Evolutionary conservation across 1,140 invertebrate species (phyloP), one percentile per base, ranked within the genome.

Genomic region (Thaumatotibia leucotreta): DNA sequence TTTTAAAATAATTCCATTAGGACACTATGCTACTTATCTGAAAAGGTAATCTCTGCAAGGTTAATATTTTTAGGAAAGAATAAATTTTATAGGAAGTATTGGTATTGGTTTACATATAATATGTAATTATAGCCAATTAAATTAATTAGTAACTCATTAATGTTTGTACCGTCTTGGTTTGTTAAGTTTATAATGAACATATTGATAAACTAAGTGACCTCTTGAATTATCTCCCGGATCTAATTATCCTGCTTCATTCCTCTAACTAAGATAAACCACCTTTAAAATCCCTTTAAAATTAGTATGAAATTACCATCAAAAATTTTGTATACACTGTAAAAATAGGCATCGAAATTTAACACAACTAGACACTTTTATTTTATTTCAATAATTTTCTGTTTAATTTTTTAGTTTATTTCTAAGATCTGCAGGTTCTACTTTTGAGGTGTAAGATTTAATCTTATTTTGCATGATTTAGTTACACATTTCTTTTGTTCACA

Each of bases 391-490:
- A 23, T 27, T 58, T 24, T 27, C 11, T 49, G 14, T 3, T 23
- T 63, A 63, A 20, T 63, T 63, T 63, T 8, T 23, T 17, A 63
- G 33, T 63, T 35, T 63, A 23, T 22, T 31, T 33, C 33, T 63
- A 24, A 58, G 52, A 14, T 31, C 23, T 17, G 20, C 52, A 58
- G 52, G 27, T 58, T 31, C 52, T 29, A 29, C 52, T n/a, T 2
- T n/a, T 14, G 14, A 58, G 14, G n/a, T 2, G 52, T 58, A 27
- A 58, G 52, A 58, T 58, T 58, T 58, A 1, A 17, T 11, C 8
- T 6, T 29, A 29, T 45, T 5, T 27, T 58, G 52, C 52, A 58
- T 58, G 52, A 20, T 45, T 10, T 10, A 32, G 31, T 50, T 50
- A 23, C 49, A 22, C 49, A 5, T 14, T 29, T 17, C 14, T 27